Percentiles rank a stretch among this genome's conserved stretches.
phyloP scores from a whole-genome alignment of 2,888 invertebrate genomes.

The Phorcus lineatus region DNA sequence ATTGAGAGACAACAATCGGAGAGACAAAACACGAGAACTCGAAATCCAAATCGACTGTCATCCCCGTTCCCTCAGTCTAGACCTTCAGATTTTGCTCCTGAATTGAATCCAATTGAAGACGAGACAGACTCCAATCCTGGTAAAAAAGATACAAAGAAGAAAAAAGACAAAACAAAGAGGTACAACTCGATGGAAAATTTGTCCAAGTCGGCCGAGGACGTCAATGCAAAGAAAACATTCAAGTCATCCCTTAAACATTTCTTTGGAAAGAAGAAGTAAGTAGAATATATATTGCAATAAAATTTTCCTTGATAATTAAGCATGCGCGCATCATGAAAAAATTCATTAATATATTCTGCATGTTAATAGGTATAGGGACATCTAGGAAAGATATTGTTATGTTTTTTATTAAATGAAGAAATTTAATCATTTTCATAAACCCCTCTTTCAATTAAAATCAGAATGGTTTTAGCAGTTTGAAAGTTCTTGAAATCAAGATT shows the following conservation, averaged over 20 bases:
- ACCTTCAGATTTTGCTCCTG: not conserved
- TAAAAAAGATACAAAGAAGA: conserved; percentile 18
- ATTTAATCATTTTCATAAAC: too few relatives aligned
- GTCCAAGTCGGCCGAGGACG: conserved; percentile 20
- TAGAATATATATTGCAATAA: not conserved
- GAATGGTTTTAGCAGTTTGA: too few relatives aligned
- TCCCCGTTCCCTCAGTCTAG: not conserved
- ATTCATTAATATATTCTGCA: too few relatives aligned
- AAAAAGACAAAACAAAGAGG: conserved; percentile 22
- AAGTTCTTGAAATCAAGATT: too few relatives aligned
- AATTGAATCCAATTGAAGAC: not conserved
- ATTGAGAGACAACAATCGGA: not conserved
- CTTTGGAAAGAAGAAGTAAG: conserved; percentile 75
- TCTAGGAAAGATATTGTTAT: too few relatives aligned
- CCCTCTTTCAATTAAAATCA: too few relatives aligned
- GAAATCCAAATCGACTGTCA: not conserved
- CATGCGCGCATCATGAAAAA: too few relatives aligned
- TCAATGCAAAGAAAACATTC: conserved; percentile 55
- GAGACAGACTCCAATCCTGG: not conserved
- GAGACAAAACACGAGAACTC: not conserved
- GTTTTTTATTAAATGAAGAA: too few relatives aligned
- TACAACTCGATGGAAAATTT: conserved; percentile 26
- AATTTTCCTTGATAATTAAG: too few relatives aligned
- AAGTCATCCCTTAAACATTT: conserved; percentile 74
- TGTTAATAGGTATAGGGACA: too few relatives aligned